phyloP scores from a whole-genome alignment of 2,797 vertebrate genomes.

The Alfaro cultratus region DNA sequence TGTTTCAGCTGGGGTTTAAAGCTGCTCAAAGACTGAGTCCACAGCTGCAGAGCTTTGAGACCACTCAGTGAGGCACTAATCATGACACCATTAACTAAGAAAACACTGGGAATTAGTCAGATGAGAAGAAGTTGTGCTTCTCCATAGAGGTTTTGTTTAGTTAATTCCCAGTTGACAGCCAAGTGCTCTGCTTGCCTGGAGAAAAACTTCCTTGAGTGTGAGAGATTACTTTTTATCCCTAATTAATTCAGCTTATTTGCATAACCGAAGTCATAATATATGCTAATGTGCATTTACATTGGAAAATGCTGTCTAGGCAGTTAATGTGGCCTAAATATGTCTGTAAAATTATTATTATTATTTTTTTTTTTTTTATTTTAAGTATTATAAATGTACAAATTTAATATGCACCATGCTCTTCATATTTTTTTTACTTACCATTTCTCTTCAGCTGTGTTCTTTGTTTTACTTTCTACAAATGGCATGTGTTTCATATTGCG shows the following conservation, averaged over 20 bases:
- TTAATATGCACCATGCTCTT: slow-evolving; percentile 4
- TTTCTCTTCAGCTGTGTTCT: slow-evolving; percentile 35
- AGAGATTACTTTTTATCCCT: slow-evolving; percentile 83
- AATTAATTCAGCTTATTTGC: slow-evolving; percentile 85
- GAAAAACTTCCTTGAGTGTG: slow-evolving; percentile 67
- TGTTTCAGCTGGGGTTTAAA: slow-evolving; percentile 64
- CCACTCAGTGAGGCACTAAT: slow-evolving; percentile 69
- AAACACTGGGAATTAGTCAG: slow-evolving; percentile 79
- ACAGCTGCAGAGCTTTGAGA: slow-evolving; percentile 70
- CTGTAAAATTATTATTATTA: slow-evolving; percentile 69
- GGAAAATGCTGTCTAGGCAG: slow-evolving; percentile 71
- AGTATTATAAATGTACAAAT: slow-evolving; percentile 40
- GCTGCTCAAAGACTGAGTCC: slow-evolving; percentile 64
- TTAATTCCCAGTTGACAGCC: slow-evolving; percentile 85
- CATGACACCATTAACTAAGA: slow-evolving; percentile 75
- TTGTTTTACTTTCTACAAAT: slow-evolving; percentile 44
- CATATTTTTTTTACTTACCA: slow-evolving; percentile 26
- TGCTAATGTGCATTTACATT: slow-evolving; percentile 84
- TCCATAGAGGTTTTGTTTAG: slow-evolving; percentile 78
- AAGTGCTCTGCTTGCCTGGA: slow-evolving; percentile 69
- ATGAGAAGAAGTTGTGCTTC: slow-evolving; percentile 76
- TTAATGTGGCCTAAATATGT: slow-evolving; percentile 84
- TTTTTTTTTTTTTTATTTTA: slow-evolving; percentile 52
- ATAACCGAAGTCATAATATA: slow-evolving; percentile 86
- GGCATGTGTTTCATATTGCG: slow-evolving; percentile 30